Base-by-base conservation (phyloP, 37 sponge, comb jelly and placozoan genomes). In the Mnemiopsis leidyi region DNA sequence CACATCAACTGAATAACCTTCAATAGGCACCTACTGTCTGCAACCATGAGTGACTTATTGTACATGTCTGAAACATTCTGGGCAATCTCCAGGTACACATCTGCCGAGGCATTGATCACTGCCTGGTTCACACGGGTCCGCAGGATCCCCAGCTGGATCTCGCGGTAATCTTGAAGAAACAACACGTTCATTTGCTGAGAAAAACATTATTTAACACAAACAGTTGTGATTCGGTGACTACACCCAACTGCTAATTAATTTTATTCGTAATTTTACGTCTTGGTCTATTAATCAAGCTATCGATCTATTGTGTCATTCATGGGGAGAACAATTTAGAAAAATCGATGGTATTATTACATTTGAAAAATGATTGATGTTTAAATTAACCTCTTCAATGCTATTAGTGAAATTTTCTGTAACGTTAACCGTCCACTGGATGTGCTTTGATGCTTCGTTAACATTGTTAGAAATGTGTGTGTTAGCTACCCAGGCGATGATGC, bases 381-480 rank as follows among this genome's bases (percentile, higher is more conserved):
- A 77, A 85, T 37, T 85, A 39, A 85, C 90, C 48, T 13, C 40
- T 26, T 85, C 90, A 23, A 40, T 37, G 0, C 39, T 21, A 24
- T 36, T 39, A 28, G 35, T 85, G 23, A 33, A 85, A 25, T 85
- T 33, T 21, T 28, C 21, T 36, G 90, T 40, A 0, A n/a, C 36
- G 21, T 85, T 25, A 3, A 85, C 90, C 5, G 61, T 39, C 90
- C 90, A 85, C 24, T 85, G 33, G 0, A 85, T 33, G 23, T 85
- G 90, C 1, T 39, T n/a, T 29, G 90, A 23, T 0, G 35, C 90
- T 39, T 85, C 90, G 21, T 29, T 37, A 23, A 39, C 25, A 40
- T 85, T 85, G 24, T 85, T 38, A 23, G 90, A 23, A 20, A 85
- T 39, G 48, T 85, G 90, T n/a, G 61, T 39, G 39, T 85, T 85